Evolutionary conservation across 2,113 vertebrate genomes (phyloP).

Genomic region (Arvicanthis niloticus): DNA sequence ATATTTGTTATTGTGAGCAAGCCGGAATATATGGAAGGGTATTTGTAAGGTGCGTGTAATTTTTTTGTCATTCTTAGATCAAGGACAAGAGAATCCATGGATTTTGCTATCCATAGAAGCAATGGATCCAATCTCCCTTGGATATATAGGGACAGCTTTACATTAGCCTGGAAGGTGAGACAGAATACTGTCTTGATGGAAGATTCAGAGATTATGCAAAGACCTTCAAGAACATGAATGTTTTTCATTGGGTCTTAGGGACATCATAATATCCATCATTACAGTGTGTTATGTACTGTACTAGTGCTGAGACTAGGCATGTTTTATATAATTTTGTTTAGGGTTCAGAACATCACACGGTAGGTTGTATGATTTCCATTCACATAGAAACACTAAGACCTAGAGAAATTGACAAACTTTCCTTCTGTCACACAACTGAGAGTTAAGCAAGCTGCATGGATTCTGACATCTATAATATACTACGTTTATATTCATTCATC

Average conservation of each 20-base stretch:
- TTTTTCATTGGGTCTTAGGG: neutral
- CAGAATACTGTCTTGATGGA: neutral
- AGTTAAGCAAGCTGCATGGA: neutral
- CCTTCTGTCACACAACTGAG: neutral
- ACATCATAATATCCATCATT: neutral
- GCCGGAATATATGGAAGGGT: neutral
- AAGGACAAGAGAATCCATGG: neutral
- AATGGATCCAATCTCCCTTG: too few relatives aligned
- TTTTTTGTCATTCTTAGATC: neutral
- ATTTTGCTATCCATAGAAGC: neutral
- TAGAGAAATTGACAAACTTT: neutral
- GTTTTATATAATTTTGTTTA: neutral
- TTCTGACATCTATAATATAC: neutral
- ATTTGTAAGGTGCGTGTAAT: neutral
- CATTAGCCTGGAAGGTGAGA: neutral
- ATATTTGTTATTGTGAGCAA: neutral
- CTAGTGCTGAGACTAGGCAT: neutral
- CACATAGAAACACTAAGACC: neutral
- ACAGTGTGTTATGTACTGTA: neutral
- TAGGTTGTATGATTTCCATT: slow-evolving; percentile 4
- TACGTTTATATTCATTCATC: neutral
- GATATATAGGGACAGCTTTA: neutral
- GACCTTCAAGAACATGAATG: neutral
- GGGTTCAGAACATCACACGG: neutral
- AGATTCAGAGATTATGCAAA: neutral